Percentiles rank a stretch among this genome's conserved stretches.
Conservation (phyloP, 2,113 vertebrate genomes). For the Erpornis zantholeuca region DNA sequence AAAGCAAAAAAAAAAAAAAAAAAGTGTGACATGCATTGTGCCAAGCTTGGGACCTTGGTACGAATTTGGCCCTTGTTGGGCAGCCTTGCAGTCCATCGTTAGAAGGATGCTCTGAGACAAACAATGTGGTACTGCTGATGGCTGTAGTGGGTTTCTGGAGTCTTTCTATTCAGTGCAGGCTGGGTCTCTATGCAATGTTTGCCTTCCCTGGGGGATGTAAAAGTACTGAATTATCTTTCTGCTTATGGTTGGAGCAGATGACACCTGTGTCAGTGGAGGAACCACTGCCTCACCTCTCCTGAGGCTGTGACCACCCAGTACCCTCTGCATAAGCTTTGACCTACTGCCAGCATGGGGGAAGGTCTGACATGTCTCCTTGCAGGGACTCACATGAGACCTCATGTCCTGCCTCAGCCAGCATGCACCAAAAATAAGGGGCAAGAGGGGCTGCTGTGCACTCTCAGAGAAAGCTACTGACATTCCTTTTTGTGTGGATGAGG, state of each 20-base stretch:
- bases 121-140: neutral
- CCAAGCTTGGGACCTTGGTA: neutral
- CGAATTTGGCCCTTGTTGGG: neutral
- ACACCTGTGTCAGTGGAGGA: neutral
- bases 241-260: neutral
- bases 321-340: neutral
- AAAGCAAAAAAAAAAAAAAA: neutral
- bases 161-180: neutral
- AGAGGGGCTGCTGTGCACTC: neutral
- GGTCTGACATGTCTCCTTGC: neutral
- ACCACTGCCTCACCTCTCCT: neutral
- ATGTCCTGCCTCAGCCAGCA: accelerated
- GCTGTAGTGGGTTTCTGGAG: neutral
- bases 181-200: neutral
- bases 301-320: neutral
- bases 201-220: neutral
- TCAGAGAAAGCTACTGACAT: neutral
- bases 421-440: neutral
- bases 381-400: neutral
- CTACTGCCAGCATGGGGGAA: neutral
- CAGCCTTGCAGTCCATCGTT: neutral
- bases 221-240: neutral
- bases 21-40: neutral
- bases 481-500: neutral
- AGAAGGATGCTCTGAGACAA: neutral